Conservation (phyloP, 2,888 invertebrate species). For the Heteromyza rotundicornis region DNA sequence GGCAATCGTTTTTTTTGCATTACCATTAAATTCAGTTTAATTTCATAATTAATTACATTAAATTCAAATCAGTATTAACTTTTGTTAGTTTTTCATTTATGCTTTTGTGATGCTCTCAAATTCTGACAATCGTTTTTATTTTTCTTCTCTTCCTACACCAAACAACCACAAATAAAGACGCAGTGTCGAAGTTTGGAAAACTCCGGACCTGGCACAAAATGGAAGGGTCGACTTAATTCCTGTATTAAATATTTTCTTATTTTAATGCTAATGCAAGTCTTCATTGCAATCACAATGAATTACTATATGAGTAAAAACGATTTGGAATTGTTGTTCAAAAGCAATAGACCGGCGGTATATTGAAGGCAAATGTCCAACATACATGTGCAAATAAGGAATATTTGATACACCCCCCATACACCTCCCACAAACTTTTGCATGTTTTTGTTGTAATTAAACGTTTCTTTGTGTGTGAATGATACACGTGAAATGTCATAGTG, state of each 20-base stretch:
- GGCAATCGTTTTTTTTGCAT: too few species aligned
- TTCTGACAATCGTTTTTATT: constrained; percentile 22
- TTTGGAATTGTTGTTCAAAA: constrained; percentile 46
- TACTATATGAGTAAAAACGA: constrained; percentile 44
- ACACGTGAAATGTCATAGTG: not conserved
- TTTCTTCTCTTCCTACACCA: constrained; percentile 21
- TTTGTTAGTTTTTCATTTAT: not conserved
- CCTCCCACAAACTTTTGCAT: not conserved
- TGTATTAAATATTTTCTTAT: constrained; percentile 48
- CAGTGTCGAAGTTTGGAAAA: constrained; percentile 29
- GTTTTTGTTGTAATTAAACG: not conserved
- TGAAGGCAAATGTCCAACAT: constrained; percentile 22
- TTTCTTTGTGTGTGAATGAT: not conserved
- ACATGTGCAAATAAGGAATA: not conserved
- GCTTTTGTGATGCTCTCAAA: not conserved
- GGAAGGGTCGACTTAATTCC: constrained; percentile 40
- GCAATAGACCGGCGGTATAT: constrained; percentile 43
- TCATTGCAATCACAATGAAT: constrained; percentile 41
- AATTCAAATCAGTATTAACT: too few species aligned
- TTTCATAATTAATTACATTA: too few species aligned
- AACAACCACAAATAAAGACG: constrained; percentile 31
- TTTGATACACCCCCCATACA: not conserved
- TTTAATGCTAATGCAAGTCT: constrained; percentile 41
- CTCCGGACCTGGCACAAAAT: constrained; percentile 36
- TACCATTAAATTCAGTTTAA: too few species aligned